Percentiles rank a stretch among this genome's conserved stretches.
Evolutionary conservation across 2,888 invertebrate species (phyloP).

Genomic region (Alviniconcha strummeri): DNA sequence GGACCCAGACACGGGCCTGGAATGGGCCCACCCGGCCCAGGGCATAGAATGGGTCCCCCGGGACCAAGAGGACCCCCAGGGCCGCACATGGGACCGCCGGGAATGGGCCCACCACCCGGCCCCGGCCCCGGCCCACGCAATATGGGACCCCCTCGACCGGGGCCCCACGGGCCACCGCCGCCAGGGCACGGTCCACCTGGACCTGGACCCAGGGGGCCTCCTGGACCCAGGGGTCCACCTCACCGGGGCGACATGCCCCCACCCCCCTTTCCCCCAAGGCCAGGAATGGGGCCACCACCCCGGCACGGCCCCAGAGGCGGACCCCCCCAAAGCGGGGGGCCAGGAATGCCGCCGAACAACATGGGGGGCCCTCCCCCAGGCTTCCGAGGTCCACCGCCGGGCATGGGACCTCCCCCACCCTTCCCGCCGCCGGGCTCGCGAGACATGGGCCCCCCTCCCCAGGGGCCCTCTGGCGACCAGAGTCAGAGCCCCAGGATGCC

Average conservation of each 20-base stretch:
- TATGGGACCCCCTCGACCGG: constrained; percentile 53
- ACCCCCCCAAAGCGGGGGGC: constrained; percentile 28
- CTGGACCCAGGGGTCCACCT: constrained; percentile 46
- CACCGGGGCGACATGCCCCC: constrained; percentile 32
- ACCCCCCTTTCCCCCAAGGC: constrained; percentile 31
- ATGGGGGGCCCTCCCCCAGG: constrained; percentile 37
- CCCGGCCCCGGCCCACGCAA: constrained; percentile 47
- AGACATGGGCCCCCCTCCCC: constrained; percentile 24
- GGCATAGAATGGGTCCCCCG: constrained; percentile 42
- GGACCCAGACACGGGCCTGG: constrained; percentile 38
- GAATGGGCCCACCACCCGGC: constrained; percentile 49
- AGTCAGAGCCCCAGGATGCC: constrained; percentile 22
- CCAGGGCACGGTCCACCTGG: constrained; percentile 35
- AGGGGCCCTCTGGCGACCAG: constrained; percentile 3
- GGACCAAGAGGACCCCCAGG: constrained; percentile 42
- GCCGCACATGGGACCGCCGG: constrained; percentile 54
- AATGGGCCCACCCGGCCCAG: constrained; percentile 42
- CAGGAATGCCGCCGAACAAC: constrained; percentile 28
- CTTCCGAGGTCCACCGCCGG: constrained; percentile 37
- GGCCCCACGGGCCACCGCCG: constrained; percentile 31
- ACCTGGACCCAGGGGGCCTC: constrained; percentile 37
- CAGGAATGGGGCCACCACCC: constrained; percentile 37
- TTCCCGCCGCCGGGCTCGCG: constrained; percentile 53
- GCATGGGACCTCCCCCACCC: constrained; percentile 51
- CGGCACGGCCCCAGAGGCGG: constrained; percentile 38